Evolutionary conservation across 2,113 vertebrate genomes (phyloP).

Genomic region (Paratilapia polleni): DNA sequence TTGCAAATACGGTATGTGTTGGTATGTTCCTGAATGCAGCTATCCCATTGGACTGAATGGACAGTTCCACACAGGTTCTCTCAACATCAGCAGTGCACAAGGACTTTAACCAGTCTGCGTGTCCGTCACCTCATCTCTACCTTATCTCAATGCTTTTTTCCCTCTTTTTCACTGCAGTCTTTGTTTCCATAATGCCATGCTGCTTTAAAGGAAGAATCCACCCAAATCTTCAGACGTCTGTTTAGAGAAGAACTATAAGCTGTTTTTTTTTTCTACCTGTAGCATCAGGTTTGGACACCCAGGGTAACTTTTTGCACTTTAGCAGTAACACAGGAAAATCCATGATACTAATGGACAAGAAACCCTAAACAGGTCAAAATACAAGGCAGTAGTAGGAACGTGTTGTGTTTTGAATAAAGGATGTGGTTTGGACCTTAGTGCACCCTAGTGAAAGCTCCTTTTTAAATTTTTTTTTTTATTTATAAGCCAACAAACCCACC

Average conservation of each 20-base stretch:
- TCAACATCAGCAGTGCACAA: conserved; percentile 60
- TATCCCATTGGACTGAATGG: conserved; percentile 53
- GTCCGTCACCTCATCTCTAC: conserved; percentile 7
- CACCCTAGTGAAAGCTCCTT: background rate
- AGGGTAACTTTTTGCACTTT: too few relatives aligned
- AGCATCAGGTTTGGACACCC: background rate
- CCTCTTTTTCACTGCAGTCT: background rate
- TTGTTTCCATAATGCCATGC: background rate
- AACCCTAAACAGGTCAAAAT: too few relatives aligned
- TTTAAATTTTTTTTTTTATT: background rate
- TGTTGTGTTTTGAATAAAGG: too few relatives aligned
- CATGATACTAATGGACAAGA: too few relatives aligned
- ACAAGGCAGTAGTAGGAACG: too few relatives aligned
- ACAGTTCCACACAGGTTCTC: conserved; percentile 53
- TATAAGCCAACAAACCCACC: background rate
- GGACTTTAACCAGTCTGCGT: conserved; percentile 34
- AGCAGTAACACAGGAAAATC: too few relatives aligned
- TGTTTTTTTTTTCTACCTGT: background rate
- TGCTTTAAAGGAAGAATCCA: conserved; percentile 38
- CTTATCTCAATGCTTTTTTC: background rate
- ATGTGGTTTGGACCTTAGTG: background rate
- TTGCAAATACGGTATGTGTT: conserved; percentile 14
- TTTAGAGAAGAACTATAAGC: background rate
- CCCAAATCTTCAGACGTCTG: background rate
- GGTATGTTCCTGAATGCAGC: conserved; percentile 60